Evolutionary conservation across 2,113 vertebrate genomes (phyloP).

Genomic region (Chloropsis hardwickii): DNA sequence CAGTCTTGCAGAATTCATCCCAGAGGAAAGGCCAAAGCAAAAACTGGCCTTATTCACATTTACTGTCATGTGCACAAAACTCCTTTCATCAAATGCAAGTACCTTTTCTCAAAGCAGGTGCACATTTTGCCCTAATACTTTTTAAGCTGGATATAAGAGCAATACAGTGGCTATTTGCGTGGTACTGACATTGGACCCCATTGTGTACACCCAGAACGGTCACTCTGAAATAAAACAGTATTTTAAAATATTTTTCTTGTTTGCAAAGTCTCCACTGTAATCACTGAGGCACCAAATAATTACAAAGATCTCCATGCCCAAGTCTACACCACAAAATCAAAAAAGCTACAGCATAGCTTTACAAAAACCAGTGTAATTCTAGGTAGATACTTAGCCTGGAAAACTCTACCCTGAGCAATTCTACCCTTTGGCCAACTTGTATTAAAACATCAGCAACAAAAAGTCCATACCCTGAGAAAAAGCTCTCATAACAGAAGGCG

Average conservation of each 20-base stretch:
- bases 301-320: accelerated
- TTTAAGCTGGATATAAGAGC: not conserved
- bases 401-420: not conserved
- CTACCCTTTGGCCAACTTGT: not conserved
- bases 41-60: not conserved
- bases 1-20: not conserved
- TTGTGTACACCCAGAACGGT: not conserved
- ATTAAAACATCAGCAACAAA: not conserved
- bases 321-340: not conserved
- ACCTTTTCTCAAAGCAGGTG: not conserved
- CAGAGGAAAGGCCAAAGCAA: not conserved
- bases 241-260: not conserved
- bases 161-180: not conserved
- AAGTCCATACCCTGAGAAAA: not conserved
- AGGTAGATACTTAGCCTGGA: not conserved
- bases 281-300: not conserved
- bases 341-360: not conserved
- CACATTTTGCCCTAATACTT: not conserved
- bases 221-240: not conserved
- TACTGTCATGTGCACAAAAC: not conserved
- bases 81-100: not conserved
- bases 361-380: not conserved
- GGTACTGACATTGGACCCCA: accelerated
- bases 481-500: not conserved
- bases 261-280: not conserved